Evolutionary conservation across 2,888 invertebrate genomes (phyloP), one percentile per base, ranked within the genome.

Genomic region (Melangyna quadrimaculata): DNA sequence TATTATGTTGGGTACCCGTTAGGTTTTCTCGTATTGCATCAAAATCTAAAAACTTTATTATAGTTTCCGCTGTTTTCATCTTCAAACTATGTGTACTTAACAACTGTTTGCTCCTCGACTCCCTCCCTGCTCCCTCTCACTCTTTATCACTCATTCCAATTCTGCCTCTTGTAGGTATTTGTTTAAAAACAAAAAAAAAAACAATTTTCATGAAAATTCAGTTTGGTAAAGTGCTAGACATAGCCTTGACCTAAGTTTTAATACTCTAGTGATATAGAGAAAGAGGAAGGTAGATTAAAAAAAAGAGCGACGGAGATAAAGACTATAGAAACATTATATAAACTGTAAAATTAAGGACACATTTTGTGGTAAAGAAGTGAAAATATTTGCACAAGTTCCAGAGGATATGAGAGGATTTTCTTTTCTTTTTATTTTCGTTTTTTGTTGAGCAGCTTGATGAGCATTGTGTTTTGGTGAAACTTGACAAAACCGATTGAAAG

Each of bases 161-260:
- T 55, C 40, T 57, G 19, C 70, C 51, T 37, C 48, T 53, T 24
- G 22, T 43, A 24, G 71, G 69, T 77, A 22, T 53, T 78, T 67
- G n/a, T 43, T 12, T 10, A 65, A 45, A 63, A 73, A 63, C 67
- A 79, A 53, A 53, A 29, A 55, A 24, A 32, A 22, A 19, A 55
- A 55, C 10, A 55, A 55, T 55, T 67, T 55, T 69, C 72, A 79
- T 84, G 72, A 77, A 84, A 79, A 84, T 75, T 69, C 71, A 79
- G 67, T 79, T 75, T 45, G 45, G 51, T 61, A 59, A 71, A 79
- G 67, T 79, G 61, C 63, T 65, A 57, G 55, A 29, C 75, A 72
- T 24, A 67, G 75, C 84, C 84, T 84, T 84, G 84, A 84, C 79
- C 79, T 67, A 79, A 72, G 84, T 67, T 84, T 69, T 75, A 75